A percentile compares a stretch with the other conserved stretches of the same genome.
These are phyloP conservation scores for Rhabdomys pumilio DNA, from an alignment of 2,797 vertebrate species.

Conservation along the genomic window DNA sequence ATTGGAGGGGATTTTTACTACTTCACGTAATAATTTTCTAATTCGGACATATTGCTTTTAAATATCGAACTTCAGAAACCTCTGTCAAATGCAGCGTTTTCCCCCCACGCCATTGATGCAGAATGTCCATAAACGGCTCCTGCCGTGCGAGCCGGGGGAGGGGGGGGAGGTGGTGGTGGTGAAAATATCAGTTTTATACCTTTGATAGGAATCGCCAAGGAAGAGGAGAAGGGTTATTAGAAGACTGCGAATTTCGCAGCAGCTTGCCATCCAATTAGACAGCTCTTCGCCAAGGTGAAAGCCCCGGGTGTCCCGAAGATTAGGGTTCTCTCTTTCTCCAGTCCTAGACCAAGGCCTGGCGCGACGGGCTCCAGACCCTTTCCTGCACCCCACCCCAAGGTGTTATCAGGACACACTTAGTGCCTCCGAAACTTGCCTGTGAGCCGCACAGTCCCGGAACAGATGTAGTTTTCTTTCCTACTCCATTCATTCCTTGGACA, in stretches of 20 bases:
- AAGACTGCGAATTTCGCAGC: conserved; percentile 80
- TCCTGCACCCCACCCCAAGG: not conserved
- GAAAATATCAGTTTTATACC: conserved; percentile 83
- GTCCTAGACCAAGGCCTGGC: conserved; percentile 57
- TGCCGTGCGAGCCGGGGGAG: conserved; percentile 50
- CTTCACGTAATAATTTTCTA: conserved; percentile 83
- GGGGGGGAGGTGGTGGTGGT: not conserved
- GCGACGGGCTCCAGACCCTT: not conserved
- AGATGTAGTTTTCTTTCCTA: not conserved
- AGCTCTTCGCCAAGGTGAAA: conserved; percentile 70
- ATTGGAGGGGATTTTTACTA: conserved; percentile 66
- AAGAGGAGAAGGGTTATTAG: conserved; percentile 70
- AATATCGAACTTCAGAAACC: conserved; percentile 81
- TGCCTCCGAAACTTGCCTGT: rapidly evolving
- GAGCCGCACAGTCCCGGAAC: rapidly evolving
- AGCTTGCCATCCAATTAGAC: conserved; percentile 74
- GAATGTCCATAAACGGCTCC: conserved; percentile 81
- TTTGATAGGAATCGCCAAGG: conserved; percentile 74
- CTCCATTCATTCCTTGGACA: not conserved
- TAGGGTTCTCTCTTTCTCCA: not conserved
- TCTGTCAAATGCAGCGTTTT: conserved; percentile 78
- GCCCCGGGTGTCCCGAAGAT: conserved; percentile 52
- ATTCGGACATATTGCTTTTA: conserved; percentile 85
- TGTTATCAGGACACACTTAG: not conserved
- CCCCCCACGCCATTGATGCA: conserved; percentile 78